These are phyloP conservation scores for Drepanosiphum platanoidis DNA, from an alignment of 2,888 invertebrate species.

Conservation along the genomic window DNA sequence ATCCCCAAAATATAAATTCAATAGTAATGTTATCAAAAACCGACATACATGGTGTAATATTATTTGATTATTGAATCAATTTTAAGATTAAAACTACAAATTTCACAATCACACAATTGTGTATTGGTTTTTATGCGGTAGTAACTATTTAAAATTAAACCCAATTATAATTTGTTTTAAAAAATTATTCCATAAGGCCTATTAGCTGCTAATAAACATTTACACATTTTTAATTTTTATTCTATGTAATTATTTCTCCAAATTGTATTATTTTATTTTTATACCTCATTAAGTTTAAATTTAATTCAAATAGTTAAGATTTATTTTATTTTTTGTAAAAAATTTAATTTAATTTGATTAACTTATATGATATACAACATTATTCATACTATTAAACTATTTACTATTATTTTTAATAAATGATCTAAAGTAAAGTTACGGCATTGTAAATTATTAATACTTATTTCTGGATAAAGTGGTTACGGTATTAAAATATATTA, in stretches of 20 bases:
- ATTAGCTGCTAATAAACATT: slow-evolving; percentile 3
- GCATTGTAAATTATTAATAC: neutral
- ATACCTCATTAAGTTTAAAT: slow-evolving; percentile 28
- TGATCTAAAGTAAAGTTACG: neutral
- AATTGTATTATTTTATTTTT: slow-evolving; percentile 18
- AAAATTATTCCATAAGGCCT: neutral
- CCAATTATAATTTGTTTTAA: neutral
- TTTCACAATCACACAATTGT: no score
- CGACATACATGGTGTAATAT: no score
- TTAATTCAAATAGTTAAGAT: neutral
- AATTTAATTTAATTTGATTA: neutral
- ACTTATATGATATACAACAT: neutral
- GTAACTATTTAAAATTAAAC: no score
- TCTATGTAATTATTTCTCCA: neutral
- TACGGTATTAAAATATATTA: slow-evolving; percentile 31
- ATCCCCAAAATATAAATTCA: no score
- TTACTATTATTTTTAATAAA: slow-evolving; percentile 39
- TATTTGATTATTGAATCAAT: no score
- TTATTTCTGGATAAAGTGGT: slow-evolving; percentile 8
- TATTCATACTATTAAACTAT: slow-evolving; percentile 1
- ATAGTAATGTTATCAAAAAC: no score
- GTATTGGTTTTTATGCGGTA: no score
- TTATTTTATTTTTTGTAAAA: neutral
- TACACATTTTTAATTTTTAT: slow-evolving; percentile 3
- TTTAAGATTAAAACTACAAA: no score